These are phyloP conservation scores for Drosophila formosana DNA, from an alignment of 2,888 invertebrate species.

Conservation along the genomic window DNA sequence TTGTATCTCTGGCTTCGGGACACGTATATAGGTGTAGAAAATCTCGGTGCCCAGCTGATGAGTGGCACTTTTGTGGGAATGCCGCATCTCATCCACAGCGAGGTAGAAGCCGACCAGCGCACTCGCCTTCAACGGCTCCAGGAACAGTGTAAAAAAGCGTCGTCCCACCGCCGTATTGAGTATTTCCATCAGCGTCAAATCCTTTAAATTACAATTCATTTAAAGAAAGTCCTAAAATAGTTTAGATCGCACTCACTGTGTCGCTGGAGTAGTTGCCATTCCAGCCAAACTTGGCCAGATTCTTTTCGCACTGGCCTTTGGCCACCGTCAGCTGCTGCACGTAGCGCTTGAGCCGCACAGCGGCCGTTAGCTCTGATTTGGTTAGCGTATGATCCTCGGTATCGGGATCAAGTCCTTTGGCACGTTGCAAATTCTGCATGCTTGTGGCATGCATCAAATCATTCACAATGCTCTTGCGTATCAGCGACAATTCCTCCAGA, in stretches of 20 bases:
- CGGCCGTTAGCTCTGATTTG: constrained; percentile 92
- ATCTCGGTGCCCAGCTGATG: constrained; percentile 96
- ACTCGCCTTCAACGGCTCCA: constrained; percentile 93
- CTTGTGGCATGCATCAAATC: constrained; percentile 98
- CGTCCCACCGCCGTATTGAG: constrained; percentile 92
- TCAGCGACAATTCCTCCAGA: constrained; percentile 92
- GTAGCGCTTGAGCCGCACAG: constrained; percentile 93
- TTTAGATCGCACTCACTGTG: constrained; percentile 62
- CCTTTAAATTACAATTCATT: constrained; percentile 84
- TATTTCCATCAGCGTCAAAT: constrained; percentile 90
- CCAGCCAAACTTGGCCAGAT: constrained; percentile 91
- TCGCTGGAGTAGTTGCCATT: constrained; percentile 88
- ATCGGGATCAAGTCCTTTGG: constrained; percentile 87
- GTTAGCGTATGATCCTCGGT: constrained; percentile 86
- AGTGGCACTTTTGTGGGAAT: constrained; percentile 91
- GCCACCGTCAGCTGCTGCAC: constrained; percentile 93
- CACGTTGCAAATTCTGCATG: constrained; percentile 94
- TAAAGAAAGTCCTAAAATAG: background rate
- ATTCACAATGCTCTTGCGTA: constrained; percentile 94
- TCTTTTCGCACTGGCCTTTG: constrained; percentile 92
- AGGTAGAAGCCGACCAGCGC: constrained; percentile 94
- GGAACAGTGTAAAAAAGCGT: constrained; percentile 91
- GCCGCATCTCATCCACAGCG: constrained; percentile 93
- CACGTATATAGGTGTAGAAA: constrained; percentile 94
- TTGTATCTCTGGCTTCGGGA: constrained; percentile 92